These are phyloP conservation scores for Acanthosepion esculentum DNA, from an alignment of 2,888 invertebrate species.

Conservation along the genomic window DNA sequence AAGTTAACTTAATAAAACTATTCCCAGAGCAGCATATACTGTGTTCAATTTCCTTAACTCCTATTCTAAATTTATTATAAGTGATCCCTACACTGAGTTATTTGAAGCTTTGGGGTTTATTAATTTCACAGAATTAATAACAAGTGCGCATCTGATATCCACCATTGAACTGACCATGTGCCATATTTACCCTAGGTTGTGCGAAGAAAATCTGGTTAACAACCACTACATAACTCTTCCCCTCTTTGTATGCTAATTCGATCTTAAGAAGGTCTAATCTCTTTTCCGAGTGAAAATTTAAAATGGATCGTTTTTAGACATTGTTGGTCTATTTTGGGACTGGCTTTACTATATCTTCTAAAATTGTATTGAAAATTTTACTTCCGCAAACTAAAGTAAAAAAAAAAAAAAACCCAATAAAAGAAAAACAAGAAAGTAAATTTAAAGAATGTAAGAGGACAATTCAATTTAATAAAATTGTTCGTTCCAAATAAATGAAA, in stretches of 20 bases:
- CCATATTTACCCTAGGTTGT: background rate
- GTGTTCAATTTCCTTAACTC: too few relatives aligned
- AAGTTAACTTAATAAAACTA: too few relatives aligned
- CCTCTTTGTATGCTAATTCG: too few relatives aligned
- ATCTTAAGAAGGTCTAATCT: background rate
- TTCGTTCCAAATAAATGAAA: background rate
- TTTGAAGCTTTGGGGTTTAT: too few relatives aligned
- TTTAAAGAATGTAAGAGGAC: too few relatives aligned
- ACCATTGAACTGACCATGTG: background rate
- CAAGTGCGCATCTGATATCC: too few relatives aligned
- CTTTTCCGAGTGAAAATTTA: background rate
- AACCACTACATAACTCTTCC: too few relatives aligned
- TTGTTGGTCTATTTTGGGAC: background rate
- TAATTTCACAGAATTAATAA: too few relatives aligned
- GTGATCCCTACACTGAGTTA: too few relatives aligned
- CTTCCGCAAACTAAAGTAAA: background rate
- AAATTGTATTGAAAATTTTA: background rate
- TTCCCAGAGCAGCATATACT: too few relatives aligned
- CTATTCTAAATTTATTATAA: too few relatives aligned
- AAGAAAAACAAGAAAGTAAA: background rate
- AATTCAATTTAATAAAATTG: background rate
- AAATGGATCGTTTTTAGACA: constrained; percentile 33
- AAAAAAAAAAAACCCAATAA: background rate
- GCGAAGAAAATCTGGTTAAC: too few relatives aligned
- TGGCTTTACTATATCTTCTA: background rate